These are phyloP conservation scores for Hymenochirus boettgeri DNA, from an alignment of 2,113 vertebrate species.

Conservation along the genomic window DNA sequence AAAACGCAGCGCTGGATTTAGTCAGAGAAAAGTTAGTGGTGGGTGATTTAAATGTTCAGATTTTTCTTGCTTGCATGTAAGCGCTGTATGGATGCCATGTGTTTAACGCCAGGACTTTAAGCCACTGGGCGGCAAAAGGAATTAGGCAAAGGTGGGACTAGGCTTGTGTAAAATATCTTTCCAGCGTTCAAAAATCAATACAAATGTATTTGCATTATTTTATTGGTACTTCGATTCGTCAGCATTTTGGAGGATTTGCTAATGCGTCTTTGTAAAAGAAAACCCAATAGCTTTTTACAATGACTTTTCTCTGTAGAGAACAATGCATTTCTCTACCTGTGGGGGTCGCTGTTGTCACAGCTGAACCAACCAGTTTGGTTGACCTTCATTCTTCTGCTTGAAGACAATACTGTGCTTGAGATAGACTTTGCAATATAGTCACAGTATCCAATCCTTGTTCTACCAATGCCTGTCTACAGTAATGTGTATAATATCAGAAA, in stretches of 20 bases:
- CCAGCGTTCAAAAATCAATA: too few relatives aligned
- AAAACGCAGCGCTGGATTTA: conserved; percentile 43
- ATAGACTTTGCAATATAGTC: background rate
- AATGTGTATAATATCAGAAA: too few relatives aligned
- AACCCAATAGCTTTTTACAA: background rate
- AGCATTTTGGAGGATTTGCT: too few relatives aligned
- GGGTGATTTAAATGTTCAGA: conserved; percentile 7
- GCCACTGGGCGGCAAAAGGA: background rate
- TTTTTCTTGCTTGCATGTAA: conserved; percentile 42
- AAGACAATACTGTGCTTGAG: background rate
- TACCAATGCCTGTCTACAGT: too few relatives aligned
- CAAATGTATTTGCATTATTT: too few relatives aligned
- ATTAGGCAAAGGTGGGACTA: background rate
- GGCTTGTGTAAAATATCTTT: too few relatives aligned
- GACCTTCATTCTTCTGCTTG: background rate
- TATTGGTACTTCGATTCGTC: too few relatives aligned
- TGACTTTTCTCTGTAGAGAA: background rate
- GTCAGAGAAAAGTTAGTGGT: conserved; percentile 12
- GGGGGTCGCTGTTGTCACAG: conserved; percentile 25
- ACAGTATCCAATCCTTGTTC: background rate
- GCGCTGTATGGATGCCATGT: conserved; percentile 39
- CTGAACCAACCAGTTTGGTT: background rate
- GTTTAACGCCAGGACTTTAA: conserved; percentile 34
- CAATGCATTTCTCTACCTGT: conserved; percentile 1
- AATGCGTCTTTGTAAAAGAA: too few relatives aligned